phyloP scores from a whole-genome alignment of 2,797 vertebrate genomes.

The Pempheris klunzingeri region DNA sequence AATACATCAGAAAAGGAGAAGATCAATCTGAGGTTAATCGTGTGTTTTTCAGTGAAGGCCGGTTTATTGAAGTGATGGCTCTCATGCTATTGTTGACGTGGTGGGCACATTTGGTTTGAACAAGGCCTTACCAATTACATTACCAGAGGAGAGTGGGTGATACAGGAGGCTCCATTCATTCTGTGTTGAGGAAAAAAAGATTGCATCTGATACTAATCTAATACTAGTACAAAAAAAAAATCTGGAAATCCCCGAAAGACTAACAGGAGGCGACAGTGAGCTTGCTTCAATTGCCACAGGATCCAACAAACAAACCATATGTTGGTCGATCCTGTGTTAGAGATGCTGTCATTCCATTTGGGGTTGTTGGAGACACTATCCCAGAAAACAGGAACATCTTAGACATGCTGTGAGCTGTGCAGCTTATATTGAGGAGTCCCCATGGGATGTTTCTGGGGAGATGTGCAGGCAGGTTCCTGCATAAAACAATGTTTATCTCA shows the following conservation, averaged over 20 bases:
- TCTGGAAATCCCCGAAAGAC: conserved; percentile 35
- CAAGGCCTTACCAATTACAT: not conserved
- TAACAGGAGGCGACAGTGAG: conserved; percentile 25
- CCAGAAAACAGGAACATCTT: conserved; percentile 49
- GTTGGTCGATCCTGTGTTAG: conserved; percentile 26
- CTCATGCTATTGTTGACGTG: conserved; percentile 15
- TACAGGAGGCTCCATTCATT: conserved; percentile 21
- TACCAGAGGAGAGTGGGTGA: conserved; percentile 5
- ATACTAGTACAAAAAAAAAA: conserved; percentile 14
- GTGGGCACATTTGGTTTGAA: conserved; percentile 20
- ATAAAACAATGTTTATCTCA: conserved; percentile 72
- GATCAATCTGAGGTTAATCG: not conserved
- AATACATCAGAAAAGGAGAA: not conserved
- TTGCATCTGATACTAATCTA: conserved; percentile 26
- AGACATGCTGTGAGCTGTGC: conserved; percentile 40
- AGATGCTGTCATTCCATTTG: conserved; percentile 50
- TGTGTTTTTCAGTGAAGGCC: conserved; percentile 12
- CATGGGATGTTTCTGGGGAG: conserved; percentile 53
- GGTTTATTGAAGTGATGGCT: conserved; percentile 19
- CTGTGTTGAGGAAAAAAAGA: not conserved
- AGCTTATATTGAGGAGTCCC: conserved; percentile 51
- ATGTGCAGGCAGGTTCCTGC: conserved; percentile 60
- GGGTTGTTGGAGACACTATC: conserved; percentile 42
- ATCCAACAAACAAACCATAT: conserved; percentile 38
- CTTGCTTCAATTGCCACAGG: conserved; percentile 42